Evolutionary conservation across 1,140 invertebrate genomes (phyloP).

Genomic region (Luehdorfia chinensis): DNA sequence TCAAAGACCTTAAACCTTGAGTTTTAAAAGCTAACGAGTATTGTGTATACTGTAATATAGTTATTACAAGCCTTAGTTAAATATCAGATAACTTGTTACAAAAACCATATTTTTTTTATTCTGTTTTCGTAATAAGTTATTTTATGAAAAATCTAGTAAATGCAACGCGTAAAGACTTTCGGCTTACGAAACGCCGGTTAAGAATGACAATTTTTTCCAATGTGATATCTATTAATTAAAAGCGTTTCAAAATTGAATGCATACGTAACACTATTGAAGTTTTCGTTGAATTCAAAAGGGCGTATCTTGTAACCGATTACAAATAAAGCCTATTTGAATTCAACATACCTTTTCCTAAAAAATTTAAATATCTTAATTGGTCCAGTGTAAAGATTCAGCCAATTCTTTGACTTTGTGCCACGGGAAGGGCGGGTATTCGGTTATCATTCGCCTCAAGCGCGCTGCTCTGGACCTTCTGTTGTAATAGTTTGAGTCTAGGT

Average conservation of each 20-base stretch:
- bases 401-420: constrained; percentile 85
- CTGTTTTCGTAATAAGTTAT: too few relatives aligned
- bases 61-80: too few relatives aligned
- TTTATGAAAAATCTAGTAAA: too few relatives aligned
- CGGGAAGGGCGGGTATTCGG: constrained; percentile 80
- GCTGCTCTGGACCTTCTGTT: constrained; percentile 72
- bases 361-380: constrained; percentile 49
- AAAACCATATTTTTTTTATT: too few relatives aligned
- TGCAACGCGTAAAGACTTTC: too few relatives aligned
- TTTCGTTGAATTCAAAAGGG: constrained; percentile 66
- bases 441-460: constrained; percentile 59
- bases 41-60: too few relatives aligned
- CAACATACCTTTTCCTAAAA: constrained; percentile 63
- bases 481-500: constrained; percentile 59
- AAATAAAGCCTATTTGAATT: constrained; percentile 51
- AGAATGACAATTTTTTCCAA: too few relatives aligned
- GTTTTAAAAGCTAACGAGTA: too few relatives aligned
- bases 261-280: constrained; percentile 35
- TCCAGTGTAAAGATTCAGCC: constrained; percentile 79
- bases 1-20: too few relatives aligned
- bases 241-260: constrained; percentile 41
- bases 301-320: constrained; percentile 33
- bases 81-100: too few relatives aligned
- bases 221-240: constrained; percentile 43
- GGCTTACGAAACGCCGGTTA: too few relatives aligned